These are phyloP conservation scores for Corvus hawaiiensis DNA, from an alignment of 2,113 vertebrate species.

Conservation along the genomic window DNA sequence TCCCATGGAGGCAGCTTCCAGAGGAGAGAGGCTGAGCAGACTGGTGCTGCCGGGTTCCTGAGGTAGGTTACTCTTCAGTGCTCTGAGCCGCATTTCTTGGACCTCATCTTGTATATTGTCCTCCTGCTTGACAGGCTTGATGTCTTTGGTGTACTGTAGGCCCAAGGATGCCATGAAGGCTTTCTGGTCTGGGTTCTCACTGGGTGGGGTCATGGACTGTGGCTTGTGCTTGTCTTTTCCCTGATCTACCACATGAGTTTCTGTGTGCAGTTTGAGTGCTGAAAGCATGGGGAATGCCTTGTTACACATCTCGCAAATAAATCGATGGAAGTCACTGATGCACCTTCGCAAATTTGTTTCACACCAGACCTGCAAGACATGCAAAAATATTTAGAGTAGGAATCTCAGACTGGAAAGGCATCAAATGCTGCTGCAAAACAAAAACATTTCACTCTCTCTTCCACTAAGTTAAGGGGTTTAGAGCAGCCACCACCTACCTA, in stretches of 20 bases:
- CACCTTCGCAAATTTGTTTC: conserved; percentile 93
- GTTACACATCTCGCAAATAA: conserved; percentile 89
- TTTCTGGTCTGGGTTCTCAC: conserved; percentile 71
- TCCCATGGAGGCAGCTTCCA: conserved; percentile 77
- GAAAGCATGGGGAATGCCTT: conserved; percentile 92
- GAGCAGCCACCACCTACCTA: neutral
- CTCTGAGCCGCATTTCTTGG: conserved; percentile 85
- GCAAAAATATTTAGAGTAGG: neutral
- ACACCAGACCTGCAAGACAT: conserved; percentile 88
- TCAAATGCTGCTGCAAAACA: neutral
- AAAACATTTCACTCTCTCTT: neutral
- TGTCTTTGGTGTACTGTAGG: conserved; percentile 84
- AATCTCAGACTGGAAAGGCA: neutral
- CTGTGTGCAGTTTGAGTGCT: conserved; percentile 84
- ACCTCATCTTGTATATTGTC: conserved; percentile 80
- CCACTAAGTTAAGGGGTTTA: neutral
- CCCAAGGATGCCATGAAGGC: conserved; percentile 85
- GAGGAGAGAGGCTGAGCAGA: conserved; percentile 78
- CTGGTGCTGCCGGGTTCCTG: conserved; percentile 80
- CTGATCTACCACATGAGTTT: conserved; percentile 62
- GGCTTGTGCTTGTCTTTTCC: conserved; percentile 52
- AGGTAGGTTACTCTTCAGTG: conserved; percentile 85
- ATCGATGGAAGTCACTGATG: conserved; percentile 91
- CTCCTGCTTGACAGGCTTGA: conserved; percentile 72
- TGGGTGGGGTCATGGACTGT: neutral